These are phyloP conservation scores for Anadara kagoshimensis DNA, from an alignment of 1,140 invertebrate genomes.

Conservation along the genomic window DNA sequence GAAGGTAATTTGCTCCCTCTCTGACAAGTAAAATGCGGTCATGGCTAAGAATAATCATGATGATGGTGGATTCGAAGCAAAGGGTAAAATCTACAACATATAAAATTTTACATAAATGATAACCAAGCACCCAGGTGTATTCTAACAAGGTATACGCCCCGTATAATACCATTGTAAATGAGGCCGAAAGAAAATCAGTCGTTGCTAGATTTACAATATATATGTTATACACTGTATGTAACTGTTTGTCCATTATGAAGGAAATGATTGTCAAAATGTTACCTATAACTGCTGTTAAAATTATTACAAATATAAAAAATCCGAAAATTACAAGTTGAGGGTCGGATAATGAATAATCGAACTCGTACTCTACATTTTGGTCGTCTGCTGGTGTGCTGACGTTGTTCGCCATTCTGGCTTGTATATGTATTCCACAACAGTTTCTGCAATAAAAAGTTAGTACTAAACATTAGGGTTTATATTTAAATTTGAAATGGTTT, in stretches of 20 bases:
- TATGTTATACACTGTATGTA: slow-evolving; percentile 59
- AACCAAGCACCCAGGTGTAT: slow-evolving; percentile 51
- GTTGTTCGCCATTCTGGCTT: too few species aligned
- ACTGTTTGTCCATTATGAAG: slow-evolving; percentile 51
- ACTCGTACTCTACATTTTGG: too few species aligned
- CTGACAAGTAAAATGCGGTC: slow-evolving; percentile 53
- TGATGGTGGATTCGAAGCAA: slow-evolving; percentile 49
- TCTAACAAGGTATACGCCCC: slow-evolving; percentile 39
- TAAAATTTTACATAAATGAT: slow-evolving; percentile 56
- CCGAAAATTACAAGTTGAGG: neutral
- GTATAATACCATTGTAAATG: slow-evolving; percentile 57
- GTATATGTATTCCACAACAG: too few species aligned
- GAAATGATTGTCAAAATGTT: slow-evolving; percentile 60
- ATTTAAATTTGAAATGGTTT: too few species aligned
- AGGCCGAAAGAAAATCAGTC: slow-evolving; percentile 57
- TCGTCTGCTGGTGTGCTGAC: too few species aligned
- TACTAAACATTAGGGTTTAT: too few species aligned
- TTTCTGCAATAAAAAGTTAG: too few species aligned
- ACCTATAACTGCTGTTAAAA: slow-evolving; percentile 46
- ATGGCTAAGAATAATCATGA: slow-evolving; percentile 53
- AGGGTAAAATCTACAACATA: slow-evolving; percentile 51
- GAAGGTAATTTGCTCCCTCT: slow-evolving; percentile 39
- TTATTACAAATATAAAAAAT: slow-evolving; percentile 31
- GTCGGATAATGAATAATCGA: too few species aligned
- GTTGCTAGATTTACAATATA: slow-evolving; percentile 65